A percentile compares a stretch with the other conserved stretches of the same genome.
phyloP scores from a whole-genome alignment of 1,140 invertebrate genomes.

The Scaptomyza pallida region DNA sequence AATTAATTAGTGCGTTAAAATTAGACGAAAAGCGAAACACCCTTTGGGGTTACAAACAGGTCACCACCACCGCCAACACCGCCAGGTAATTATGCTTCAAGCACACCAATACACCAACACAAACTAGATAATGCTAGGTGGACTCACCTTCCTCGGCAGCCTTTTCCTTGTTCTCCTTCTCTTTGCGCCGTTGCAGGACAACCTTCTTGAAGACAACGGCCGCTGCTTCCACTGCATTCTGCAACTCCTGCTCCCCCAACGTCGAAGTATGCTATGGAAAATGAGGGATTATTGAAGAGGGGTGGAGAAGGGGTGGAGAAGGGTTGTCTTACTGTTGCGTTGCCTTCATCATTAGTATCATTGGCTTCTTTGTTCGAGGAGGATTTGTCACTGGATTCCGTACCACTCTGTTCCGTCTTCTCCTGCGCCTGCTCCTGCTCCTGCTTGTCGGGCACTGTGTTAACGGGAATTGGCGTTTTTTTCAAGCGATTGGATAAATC shows the following conservation, averaged over 20 bases:
- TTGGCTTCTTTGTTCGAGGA: slow-evolving; percentile 35
- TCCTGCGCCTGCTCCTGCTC: slow-evolving; percentile 40
- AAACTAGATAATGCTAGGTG: slow-evolving; percentile 2
- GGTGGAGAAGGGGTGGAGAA: not conserved
- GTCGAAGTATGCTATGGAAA: slow-evolving; percentile 72
- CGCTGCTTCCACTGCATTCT: slow-evolving; percentile 84
- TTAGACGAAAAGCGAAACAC: slow-evolving; percentile 62
- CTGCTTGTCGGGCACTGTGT: slow-evolving; percentile 49
- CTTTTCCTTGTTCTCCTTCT: slow-evolving; percentile 69
- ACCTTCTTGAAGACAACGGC: slow-evolving; percentile 85
- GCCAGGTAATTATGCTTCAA: slow-evolving; percentile 21
- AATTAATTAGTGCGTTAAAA: slow-evolving; percentile 69
- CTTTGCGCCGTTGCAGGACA: slow-evolving; percentile 81
- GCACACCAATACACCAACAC: slow-evolving; percentile 6
- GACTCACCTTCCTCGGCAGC: slow-evolving; percentile 81
- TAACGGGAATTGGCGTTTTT: slow-evolving; percentile 77
- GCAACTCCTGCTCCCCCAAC: slow-evolving; percentile 86
- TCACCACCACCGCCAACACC: slow-evolving; percentile 46
- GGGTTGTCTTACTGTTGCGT: slow-evolving; percentile 48
- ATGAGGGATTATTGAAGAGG: not conserved
- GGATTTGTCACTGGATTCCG: slow-evolving; percentile 32
- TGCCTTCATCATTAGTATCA: slow-evolving; percentile 35
- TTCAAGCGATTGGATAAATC: slow-evolving; percentile 78
- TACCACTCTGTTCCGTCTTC: not conserved
- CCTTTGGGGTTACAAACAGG: slow-evolving; percentile 53